Evolutionary conservation across 2,888 invertebrate species (phyloP), one percentile per base, ranked within the genome.

Genomic region (Polydrusus tereticollis): DNA sequence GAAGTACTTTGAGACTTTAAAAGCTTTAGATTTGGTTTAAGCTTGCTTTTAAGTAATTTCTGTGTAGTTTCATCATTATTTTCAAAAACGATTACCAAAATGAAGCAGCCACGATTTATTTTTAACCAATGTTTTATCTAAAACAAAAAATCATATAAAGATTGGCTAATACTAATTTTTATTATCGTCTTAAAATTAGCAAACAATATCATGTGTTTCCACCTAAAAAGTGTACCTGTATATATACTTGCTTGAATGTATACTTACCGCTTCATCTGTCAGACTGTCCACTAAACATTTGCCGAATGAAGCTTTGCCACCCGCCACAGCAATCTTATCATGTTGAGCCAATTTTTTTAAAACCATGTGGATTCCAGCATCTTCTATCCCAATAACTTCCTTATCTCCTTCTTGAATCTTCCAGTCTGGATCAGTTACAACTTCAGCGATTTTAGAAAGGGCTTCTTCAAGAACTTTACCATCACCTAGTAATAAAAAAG

Each of bases 101-200:
- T 86, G 83, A 94, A 95, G 78, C 94, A 94, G 0, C 92, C 93
- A 76, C 95, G 88, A 80, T 95, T 95, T 45, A 90, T 89, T 52
- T 87, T 84, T 62, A 93, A 83, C 94, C 94, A 94, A 12, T 83
- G 80, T 74, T 88, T 83, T 1, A 93, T 79, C 92, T 92, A 83
- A 64, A 87, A 86, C 59, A n/a, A 66, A 59, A 66, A 65, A 62
- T 16, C 36, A 55, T n/a, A 52, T 67, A 18, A 68, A 58, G n/a
- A n/a, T n/a, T n/a, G n/a, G n/a, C n/a, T n/a, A n/a, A n/a, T n/a
- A n/a, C n/a, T n/a, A n/a, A n/a, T n/a, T n/a, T n/a, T n/a, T n/a
- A n/a, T n/a, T n/a, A n/a, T n/a, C n/a, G n/a, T n/a, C n/a, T n/a
- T n/a, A n/a, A n/a, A n/a, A n/a, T n/a, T n/a, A n/a, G n/a, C n/a